Conservation (phyloP, 2,113 vertebrate species). For the Corvus hawaiiensis region DNA sequence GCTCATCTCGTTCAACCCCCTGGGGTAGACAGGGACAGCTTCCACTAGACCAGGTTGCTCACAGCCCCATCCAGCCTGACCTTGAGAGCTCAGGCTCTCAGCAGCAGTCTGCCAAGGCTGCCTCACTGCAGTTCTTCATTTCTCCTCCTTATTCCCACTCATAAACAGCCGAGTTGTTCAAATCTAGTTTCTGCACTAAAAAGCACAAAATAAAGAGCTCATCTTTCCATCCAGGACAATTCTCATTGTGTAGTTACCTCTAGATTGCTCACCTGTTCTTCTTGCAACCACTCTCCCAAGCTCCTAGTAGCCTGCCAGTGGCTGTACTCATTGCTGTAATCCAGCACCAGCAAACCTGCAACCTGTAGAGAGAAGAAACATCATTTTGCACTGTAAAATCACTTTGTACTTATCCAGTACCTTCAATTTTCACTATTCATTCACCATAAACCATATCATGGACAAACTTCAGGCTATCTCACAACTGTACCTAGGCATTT, state of each 20-base stretch:
- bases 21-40: not conserved
- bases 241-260: not conserved
- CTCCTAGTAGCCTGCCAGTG: conserved; percentile 91
- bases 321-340: conserved; percentile 88
- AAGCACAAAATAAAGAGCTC: not conserved
- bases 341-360: conserved; percentile 88
- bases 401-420: not conserved
- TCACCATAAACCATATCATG: not conserved
- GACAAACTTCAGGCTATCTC: not conserved
- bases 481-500: not conserved
- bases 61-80: not conserved
- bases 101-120: not conserved
- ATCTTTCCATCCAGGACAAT: not conserved
- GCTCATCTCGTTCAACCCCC: accelerated
- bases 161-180: not conserved
- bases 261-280: conserved; percentile 81
- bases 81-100: not conserved
- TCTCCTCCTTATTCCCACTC: not conserved
- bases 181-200: not conserved
- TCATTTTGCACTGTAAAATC: not conserved
- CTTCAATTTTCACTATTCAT: not conserved
- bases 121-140: not conserved
- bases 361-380: conserved; percentile 70
- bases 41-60: not conserved
- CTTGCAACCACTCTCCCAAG: conserved; percentile 86